A percentile compares a stretch with the other conserved stretches of the same genome.
Evolutionary conservation across 2,113 vertebrate species (phyloP).

Genomic region (Bungarus multicinctus): DNA sequence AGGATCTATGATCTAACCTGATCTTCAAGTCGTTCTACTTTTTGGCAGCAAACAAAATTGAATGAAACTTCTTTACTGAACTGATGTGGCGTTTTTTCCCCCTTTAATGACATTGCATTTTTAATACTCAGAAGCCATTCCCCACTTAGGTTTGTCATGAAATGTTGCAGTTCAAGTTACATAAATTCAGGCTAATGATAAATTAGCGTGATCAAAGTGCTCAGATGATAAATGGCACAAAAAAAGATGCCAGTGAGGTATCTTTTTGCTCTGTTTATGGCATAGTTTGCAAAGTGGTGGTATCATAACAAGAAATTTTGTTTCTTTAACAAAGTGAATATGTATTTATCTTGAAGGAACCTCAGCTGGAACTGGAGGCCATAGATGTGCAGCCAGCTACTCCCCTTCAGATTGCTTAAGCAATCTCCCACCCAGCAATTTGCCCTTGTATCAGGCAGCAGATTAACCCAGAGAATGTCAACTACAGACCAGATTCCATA

Average conservation of each 20-base stretch:
- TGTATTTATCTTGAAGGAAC: constrained; percentile 44
- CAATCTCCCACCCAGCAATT: constrained; percentile 14
- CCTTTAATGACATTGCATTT: neutral
- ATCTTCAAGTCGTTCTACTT: neutral
- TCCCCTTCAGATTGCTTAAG: constrained; percentile 30
- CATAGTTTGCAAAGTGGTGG: constrained; percentile 21
- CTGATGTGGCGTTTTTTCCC: neutral
- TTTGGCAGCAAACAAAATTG: constrained; percentile 16
- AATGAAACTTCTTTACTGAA: neutral
- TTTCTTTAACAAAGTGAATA: constrained; percentile 40
- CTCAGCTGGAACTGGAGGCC: constrained; percentile 35
- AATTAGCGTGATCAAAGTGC: constrained; percentile 33
- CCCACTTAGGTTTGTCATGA: neutral
- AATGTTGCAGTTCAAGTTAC: constrained; percentile 1
- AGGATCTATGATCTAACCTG: constrained; percentile 1
- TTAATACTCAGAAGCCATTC: neutral
- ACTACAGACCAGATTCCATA: neutral
- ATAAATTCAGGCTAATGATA: constrained; percentile 22
- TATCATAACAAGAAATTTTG: constrained; percentile 39
- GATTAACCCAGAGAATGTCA: neutral
- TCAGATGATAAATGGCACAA: constrained; percentile 9
- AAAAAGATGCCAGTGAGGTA: constrained; percentile 26
- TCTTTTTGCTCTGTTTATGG: constrained; percentile 35
- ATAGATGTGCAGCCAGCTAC: constrained; percentile 29
- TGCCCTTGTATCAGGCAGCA: neutral